Evolutionary conservation across 2,888 invertebrate genomes (phyloP).

Genomic region (Lepidocyrtoides sp.): DNA sequence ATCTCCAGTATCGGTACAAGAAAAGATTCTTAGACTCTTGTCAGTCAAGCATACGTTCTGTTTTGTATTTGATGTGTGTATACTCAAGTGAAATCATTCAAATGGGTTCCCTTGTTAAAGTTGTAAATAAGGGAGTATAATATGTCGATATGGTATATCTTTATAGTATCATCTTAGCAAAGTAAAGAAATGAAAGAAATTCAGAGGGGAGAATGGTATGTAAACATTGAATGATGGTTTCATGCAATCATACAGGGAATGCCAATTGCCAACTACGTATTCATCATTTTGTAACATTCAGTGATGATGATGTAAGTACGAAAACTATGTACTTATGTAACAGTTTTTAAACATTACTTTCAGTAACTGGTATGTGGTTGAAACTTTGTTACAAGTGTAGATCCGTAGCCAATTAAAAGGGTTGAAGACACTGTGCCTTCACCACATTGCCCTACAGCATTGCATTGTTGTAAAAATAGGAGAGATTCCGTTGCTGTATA

Average conservation of each 20-base stretch:
- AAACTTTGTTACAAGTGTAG: no score
- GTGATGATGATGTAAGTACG: no score
- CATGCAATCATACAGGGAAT: conserved; percentile 2
- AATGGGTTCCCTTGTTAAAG: not conserved
- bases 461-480: no score
- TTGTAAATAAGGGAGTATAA: no score
- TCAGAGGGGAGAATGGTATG: not conserved
- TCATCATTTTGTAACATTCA: not conserved
- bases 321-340: no score
- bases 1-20: not conserved
- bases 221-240: not conserved
- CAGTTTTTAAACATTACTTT: no score
- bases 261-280: not conserved
- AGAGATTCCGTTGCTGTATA: no score
- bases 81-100: not conserved
- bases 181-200: not conserved
- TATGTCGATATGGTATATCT: no score
- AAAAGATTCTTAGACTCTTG: not conserved
- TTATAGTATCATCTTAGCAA: not conserved
- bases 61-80: not conserved
- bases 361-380: no score
- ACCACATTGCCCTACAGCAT: no score
- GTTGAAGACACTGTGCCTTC: no score
- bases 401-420: no score
- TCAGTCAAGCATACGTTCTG: not conserved